Evolutionary conservation across 2,797 vertebrate species (phyloP).

Genomic region (Girardinus metallicus): DNA sequence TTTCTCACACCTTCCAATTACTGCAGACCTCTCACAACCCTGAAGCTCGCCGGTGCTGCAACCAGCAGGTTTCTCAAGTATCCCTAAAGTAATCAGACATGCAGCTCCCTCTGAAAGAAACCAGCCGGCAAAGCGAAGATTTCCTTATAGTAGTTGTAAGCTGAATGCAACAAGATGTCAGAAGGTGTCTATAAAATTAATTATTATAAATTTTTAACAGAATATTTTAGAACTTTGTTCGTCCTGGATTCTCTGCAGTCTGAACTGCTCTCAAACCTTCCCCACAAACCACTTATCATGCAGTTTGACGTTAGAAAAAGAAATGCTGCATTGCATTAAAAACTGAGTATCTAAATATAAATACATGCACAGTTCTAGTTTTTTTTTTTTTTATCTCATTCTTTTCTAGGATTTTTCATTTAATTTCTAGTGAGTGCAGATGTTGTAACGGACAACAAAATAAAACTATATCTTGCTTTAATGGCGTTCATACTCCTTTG

Average conservation of each 20-base stretch:
- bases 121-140: background rate
- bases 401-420: background rate
- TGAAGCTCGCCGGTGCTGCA: background rate
- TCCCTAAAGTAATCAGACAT: background rate
- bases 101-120: background rate
- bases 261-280: background rate
- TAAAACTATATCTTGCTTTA: background rate
- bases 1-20: conserved; percentile 3
- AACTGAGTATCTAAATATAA: background rate
- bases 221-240: background rate
- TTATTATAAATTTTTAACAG: background rate
- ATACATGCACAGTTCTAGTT: background rate
- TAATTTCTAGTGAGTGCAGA: background rate
- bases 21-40: background rate
- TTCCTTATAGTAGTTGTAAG: background rate
- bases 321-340: background rate
- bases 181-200: background rate
- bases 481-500: background rate
- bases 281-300: background rate
- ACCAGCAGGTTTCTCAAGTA: background rate
- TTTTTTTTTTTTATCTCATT: background rate
- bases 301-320: background rate
- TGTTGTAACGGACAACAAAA: background rate
- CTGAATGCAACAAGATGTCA: background rate
- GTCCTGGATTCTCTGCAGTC: background rate